Percentiles rank a stretch among this genome's conserved stretches.
Conservation (phyloP, 2,888 invertebrate genomes). For the Drosophila sordidula region DNA sequence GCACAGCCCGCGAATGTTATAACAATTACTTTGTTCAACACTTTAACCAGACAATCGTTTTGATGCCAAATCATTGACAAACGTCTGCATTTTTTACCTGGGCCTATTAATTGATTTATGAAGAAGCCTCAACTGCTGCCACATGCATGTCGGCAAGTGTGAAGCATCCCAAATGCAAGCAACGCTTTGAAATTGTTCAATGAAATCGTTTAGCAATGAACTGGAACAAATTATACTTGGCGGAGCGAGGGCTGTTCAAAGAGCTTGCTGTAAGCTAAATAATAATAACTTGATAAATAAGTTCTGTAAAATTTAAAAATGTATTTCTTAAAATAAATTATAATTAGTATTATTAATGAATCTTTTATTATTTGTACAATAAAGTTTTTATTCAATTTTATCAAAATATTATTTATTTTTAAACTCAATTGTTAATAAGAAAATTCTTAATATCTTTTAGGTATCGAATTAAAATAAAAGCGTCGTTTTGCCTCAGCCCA, state of each 20-base stretch:
- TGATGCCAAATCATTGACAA: conserved; percentile 43
- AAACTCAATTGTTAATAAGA: no score
- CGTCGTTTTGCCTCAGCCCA: no score
- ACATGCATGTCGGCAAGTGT: conserved; percentile 1
- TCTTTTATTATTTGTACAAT: no score
- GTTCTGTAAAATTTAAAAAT: no score
- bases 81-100: conserved; percentile 19
- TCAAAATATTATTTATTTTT: no score
- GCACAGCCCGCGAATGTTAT: conserved; percentile 49
- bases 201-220: conserved; percentile 45
- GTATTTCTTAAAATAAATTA: no score
- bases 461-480: no score
- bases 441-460: no score
- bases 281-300: no score
- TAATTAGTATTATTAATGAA: no score
- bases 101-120: conserved; percentile 27
- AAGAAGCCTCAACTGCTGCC: conserved; percentile 16
- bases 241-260: conserved; percentile 1
- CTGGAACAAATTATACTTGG: conserved; percentile 9
- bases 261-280: no score
- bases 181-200: conserved; percentile 31
- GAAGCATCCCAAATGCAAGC: conserved; percentile 23
- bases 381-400: no score
- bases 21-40: conserved; percentile 58
- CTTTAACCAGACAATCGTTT: conserved; percentile 46